These are phyloP conservation scores for honey bee (Apis mellifera) DNA, from an alignment of 1,140 invertebrate species.

Conservation along the genomic window DNA sequence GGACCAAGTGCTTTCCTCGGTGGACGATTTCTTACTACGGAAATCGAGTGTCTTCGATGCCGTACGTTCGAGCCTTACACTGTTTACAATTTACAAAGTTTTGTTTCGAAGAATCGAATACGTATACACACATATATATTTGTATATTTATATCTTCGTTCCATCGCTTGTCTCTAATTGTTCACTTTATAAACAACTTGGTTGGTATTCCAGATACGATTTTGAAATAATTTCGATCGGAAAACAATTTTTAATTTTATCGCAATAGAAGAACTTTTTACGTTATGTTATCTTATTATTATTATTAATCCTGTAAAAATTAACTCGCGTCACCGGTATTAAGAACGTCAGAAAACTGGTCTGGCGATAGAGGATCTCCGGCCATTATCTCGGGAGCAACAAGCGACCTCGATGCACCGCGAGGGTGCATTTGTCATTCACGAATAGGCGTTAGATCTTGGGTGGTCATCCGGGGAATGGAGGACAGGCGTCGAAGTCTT, in stretches of 20 bases:
- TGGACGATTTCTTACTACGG: constrained; percentile 7
- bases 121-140: too few species aligned
- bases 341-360: neutral
- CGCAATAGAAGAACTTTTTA: too few species aligned
- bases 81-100: too few species aligned
- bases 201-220: too few species aligned
- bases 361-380: neutral
- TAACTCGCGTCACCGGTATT: neutral
- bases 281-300: too few species aligned
- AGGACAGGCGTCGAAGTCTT: constrained; percentile 57
- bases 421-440: constrained; percentile 69
- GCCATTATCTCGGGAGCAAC: neutral
- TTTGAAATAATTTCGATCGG: too few species aligned
- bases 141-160: too few species aligned
- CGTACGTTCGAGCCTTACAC: too few species aligned
- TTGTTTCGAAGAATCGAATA: too few species aligned
- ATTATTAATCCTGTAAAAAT: neutral
- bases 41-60: neutral
- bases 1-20: constrained; percentile 18
- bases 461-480: constrained; percentile 65
- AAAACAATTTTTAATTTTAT: too few species aligned
- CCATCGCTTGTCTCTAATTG: too few species aligned
- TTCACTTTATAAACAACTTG: too few species aligned
- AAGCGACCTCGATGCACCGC: constrained; percentile 43
- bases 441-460: constrained; percentile 63